Base-by-base conservation (phyloP, 2,888 invertebrate genomes). In the Xestia sexstrigata region DNA sequence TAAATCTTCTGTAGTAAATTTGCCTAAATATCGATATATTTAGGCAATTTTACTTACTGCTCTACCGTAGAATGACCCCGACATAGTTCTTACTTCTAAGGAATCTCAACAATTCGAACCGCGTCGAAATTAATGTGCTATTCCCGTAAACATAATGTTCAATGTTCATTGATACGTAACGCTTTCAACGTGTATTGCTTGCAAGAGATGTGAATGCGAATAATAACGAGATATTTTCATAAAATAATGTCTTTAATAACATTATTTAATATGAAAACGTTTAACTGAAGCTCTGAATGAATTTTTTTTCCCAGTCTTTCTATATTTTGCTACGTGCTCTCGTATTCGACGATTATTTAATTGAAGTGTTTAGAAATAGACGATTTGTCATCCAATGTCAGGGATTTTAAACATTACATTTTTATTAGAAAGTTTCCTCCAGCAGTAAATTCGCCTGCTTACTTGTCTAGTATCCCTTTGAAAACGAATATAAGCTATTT, bases 201-300 rank as follows among this genome's bases (percentile, higher is more conserved):
- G 49, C 26, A 45, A 45, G 47, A 58, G 13, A 58, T 20, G 23
- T 15, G 17, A 45, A 42, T 26, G 55, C 30, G 63, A 30, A n/a
- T 63, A 42, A 30, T 49, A 42, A 35, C 20, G n/a, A 4, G 17
- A 23, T 49, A 74, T 65, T 65, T 78, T 58, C 65, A 74, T 47
- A 81, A 74, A 49, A 58, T 65, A 49, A 74, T 9, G 65, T 73
- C 80, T 71, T 62, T 39, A 30, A 30, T 80, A 72, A 47, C 65
- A 35, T 74, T 49, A 74, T 78, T 78, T 78, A 78, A 45, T 74
- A 23, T 78, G 65, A 45, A 78, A 74, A 42, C 75, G 81, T 78
- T 78, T 74, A 78, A 65, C 35, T 58, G 47, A 9, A 65, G 20
- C 11, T 26, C 5, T 66, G 42, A 66, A 66, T 81, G 15, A 66